A percentile compares a stretch with the other conserved stretches of the same genome.
These are phyloP conservation scores for Petrosia ficiformis DNA, from an alignment of 37 sponge, comb jelly and placozoan genomes.

Conservation along the genomic window DNA sequence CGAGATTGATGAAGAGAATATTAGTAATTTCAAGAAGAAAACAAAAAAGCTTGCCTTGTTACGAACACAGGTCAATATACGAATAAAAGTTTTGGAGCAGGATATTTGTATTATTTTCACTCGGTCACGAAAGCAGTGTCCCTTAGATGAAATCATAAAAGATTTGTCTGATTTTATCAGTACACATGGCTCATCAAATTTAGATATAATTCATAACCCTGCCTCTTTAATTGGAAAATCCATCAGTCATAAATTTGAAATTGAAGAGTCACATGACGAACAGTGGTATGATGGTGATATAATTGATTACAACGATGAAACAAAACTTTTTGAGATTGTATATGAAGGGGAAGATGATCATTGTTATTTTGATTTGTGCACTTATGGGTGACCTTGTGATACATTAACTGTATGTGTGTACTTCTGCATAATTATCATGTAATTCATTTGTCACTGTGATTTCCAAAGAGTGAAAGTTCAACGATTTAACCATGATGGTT, in stretches of 20 bases:
- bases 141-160: slow-evolving; percentile 25
- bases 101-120: slow-evolving; percentile 29
- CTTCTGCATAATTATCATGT: not conserved
- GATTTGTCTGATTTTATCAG: slow-evolving; percentile 6
- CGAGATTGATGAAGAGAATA: slow-evolving; percentile 6
- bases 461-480: no score
- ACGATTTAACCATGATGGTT: no score
- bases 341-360: slow-evolving; percentile 33
- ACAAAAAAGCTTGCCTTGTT: slow-evolving; percentile 9
- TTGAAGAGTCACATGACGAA: not conserved
- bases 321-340: slow-evolving; percentile 10
- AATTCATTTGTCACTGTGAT: no score
- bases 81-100: slow-evolving; percentile 23
- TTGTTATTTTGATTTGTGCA: slow-evolving; percentile 22
- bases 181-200: not conserved
- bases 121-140: slow-evolving; percentile 16
- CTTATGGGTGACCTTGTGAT: not conserved
- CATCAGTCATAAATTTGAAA: slow-evolving; percentile 22
- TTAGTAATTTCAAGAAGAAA: slow-evolving; percentile 3
- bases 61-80: slow-evolving; percentile 20
- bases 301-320: slow-evolving; percentile 5
- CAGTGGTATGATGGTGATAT: slow-evolving; percentile 16
- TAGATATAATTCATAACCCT: not conserved
- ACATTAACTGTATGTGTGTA: not conserved
- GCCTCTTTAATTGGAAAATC: slow-evolving; percentile 14